Percentiles rank a stretch among this genome's conserved stretches.
Conservation (phyloP, 1,140 invertebrate species). For the Brachionus rotundiformis region DNA sequence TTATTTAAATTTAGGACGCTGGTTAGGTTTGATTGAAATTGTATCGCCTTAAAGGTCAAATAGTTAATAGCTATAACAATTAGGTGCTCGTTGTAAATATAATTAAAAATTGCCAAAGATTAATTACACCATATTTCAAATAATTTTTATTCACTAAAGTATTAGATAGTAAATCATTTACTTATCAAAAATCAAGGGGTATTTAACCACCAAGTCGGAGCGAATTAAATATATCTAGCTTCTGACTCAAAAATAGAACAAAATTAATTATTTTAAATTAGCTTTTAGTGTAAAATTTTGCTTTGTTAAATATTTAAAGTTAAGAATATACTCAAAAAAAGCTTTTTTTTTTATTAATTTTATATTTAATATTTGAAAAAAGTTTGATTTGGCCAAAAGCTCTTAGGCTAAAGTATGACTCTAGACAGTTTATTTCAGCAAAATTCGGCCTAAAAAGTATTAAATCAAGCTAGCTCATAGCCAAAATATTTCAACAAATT, state of each 20-base stretch:
- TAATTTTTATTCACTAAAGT: background rate
- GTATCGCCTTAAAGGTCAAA: background rate
- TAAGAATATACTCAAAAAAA: background rate
- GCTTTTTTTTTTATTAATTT: conserved; percentile 7
- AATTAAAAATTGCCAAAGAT: background rate
- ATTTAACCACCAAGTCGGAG: no score
- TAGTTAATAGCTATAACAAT: background rate
- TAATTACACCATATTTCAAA: conserved; percentile 13
- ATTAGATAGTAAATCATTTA: background rate
- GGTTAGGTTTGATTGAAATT: background rate
- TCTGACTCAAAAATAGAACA: background rate
- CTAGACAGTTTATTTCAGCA: conserved; percentile 24
- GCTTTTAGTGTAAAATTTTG: background rate
- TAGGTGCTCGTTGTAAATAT: background rate
- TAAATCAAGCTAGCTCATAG: background rate
- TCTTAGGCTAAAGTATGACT: background rate
- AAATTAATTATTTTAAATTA: background rate
- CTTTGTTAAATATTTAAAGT: background rate
- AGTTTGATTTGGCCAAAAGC: background rate
- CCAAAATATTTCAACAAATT: conserved; percentile 10
- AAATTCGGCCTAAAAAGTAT: background rate
- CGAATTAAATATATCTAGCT: background rate
- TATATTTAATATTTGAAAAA: background rate
- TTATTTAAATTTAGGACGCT: conserved; percentile 2
- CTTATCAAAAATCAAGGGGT: background rate